Evolutionary conservation across 2,113 vertebrate genomes (phyloP).

Genomic region (Dermatemys mawii): DNA sequence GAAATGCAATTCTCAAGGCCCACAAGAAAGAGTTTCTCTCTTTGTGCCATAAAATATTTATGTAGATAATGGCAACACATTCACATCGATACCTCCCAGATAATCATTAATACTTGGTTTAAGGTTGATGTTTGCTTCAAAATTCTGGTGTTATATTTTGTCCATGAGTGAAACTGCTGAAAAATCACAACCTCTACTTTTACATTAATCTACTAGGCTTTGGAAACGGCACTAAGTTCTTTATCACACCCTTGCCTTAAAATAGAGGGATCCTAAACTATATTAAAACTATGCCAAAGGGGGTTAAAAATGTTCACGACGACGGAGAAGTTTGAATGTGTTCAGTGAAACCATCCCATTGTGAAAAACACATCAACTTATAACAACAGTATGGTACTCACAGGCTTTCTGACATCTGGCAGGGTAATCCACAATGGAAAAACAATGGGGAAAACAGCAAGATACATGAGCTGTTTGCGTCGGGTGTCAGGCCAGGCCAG

Average conservation of each 20-base stretch:
- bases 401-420: constrained; percentile 94
- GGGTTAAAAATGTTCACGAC: neutral
- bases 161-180: neutral
- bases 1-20: neutral
- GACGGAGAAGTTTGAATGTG: neutral
- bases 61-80: neutral
- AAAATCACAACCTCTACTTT: neutral
- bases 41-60: neutral
- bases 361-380: neutral
- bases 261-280: neutral
- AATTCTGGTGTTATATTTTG: neutral
- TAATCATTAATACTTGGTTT: neutral
- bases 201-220: neutral
- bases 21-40: neutral
- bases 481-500: constrained; percentile 90
- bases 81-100: neutral
- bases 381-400: constrained; percentile 68
- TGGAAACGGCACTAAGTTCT: neutral
- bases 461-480: constrained; percentile 89
- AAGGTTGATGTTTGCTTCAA: neutral
- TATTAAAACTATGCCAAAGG: neutral
- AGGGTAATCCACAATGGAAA: constrained; percentile 92
- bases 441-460: constrained; percentile 91
- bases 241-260: neutral
- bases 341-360: neutral